phyloP scores from a whole-genome alignment of 2,888 invertebrate species.

The Mesorhabditis sp. region DNA sequence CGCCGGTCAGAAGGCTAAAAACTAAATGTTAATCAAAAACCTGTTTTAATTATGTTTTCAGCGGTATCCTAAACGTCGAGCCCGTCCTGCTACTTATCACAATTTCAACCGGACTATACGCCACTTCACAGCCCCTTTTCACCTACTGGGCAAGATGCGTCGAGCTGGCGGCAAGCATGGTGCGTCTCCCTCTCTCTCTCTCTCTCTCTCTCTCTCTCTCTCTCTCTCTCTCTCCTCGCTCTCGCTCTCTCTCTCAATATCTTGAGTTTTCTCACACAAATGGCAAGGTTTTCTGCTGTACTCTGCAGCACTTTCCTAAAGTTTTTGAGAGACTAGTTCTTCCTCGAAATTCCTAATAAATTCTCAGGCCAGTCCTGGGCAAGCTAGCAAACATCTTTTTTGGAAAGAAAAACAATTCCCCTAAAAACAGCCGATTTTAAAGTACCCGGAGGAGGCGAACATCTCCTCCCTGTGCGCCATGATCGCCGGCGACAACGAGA shows the following conservation, averaged over 20 bases:
- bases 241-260: too few relatives aligned
- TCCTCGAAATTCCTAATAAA: too few relatives aligned
- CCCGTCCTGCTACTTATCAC: conserved; percentile 30
- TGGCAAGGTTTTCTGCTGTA: too few relatives aligned
- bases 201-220: too few relatives aligned
- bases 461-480: conserved; percentile 35
- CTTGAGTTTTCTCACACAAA: too few relatives aligned
- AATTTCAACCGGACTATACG: conserved; percentile 23
- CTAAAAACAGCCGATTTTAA: background rate
- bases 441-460: conserved; percentile 20
- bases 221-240: too few relatives aligned
- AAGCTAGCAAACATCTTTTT: background rate
- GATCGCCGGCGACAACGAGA: conserved; percentile 34
- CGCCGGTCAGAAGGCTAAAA: too few relatives aligned
- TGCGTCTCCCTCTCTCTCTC: background rate
- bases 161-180: conserved; percentile 23
- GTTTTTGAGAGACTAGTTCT: too few relatives aligned
- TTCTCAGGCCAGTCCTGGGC: background rate
- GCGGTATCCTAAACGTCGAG: conserved; percentile 32
- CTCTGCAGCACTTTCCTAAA: too few relatives aligned
- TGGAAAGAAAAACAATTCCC: background rate
- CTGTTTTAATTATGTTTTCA: conserved; percentile 10
- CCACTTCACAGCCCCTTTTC: conserved; percentile 31
- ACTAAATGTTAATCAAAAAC: too few relatives aligned
- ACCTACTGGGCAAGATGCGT: conserved; percentile 46